Evolutionary conservation across 1,140 invertebrate species (phyloP).

Genomic region (Drosophila setifemur): DNA sequence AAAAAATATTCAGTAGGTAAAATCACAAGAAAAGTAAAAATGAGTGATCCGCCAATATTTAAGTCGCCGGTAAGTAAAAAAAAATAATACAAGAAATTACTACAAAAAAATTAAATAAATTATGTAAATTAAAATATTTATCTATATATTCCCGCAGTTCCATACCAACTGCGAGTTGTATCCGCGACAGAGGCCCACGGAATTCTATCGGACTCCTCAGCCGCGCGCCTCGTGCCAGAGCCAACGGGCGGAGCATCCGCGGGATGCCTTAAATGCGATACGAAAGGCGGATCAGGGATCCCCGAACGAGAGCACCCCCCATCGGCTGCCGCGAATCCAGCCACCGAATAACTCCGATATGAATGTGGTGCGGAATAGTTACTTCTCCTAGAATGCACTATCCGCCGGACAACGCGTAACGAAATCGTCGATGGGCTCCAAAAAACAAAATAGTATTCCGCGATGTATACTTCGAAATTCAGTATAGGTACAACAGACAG

Average conservation of each 20-base stretch:
- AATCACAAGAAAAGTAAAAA: no score
- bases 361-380: not conserved
- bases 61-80: no score
- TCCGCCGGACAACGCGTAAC: no score
- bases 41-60: no score
- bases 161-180: not conserved
- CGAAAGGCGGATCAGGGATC: not conserved
- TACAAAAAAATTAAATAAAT: no score
- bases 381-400: not conserved
- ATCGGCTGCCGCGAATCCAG: not conserved
- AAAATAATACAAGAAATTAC: no score
- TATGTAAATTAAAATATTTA: not conserved
- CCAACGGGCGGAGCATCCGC: not conserved
- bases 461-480: no score
- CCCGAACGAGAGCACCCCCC: not conserved
- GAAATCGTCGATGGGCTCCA: no score
- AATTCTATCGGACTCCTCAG: not conserved
- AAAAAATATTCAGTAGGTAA: no score
- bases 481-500: no score
- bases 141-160: not conserved
- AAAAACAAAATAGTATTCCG: no score
- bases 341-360: not conserved
- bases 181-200: not conserved
- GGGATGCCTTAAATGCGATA: not conserved
- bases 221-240: not conserved